These are phyloP conservation scores for Vireo griseus DNA, from an alignment of 2,797 vertebrate genomes.

Conservation along the genomic window DNA sequence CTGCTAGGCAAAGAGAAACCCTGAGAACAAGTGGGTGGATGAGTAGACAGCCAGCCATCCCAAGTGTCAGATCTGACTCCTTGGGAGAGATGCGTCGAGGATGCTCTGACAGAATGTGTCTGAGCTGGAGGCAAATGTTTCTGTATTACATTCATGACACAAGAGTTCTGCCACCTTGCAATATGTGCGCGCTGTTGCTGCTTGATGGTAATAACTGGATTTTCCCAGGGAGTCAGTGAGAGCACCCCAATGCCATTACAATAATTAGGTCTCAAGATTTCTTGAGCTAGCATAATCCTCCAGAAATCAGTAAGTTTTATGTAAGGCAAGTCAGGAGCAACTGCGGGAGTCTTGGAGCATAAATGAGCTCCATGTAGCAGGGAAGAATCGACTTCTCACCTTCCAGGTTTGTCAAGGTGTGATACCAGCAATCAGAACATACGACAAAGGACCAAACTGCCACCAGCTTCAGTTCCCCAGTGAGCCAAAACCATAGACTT, in stretches of 20 bases:
- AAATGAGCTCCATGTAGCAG: background rate
- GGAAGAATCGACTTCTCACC: background rate
- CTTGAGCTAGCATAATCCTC: background rate
- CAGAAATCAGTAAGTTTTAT: background rate
- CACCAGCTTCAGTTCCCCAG: background rate
- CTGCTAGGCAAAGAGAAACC: conserved; percentile 66
- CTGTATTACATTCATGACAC: conserved; percentile 54
- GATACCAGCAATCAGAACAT: background rate
- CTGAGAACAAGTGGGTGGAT: conserved; percentile 69
- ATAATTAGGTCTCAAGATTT: background rate
- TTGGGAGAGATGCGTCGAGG: conserved; percentile 33
- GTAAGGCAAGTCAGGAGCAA: background rate
- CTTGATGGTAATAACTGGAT: conserved; percentile 23
- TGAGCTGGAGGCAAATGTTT: conserved; percentile 68
- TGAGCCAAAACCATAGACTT: background rate
- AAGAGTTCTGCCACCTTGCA: conserved; percentile 50
- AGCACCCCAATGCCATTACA: background rate
- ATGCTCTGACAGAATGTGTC: conserved; percentile 67
- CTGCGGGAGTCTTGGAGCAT: background rate
- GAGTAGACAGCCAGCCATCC: conserved; percentile 67
- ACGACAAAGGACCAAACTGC: background rate
- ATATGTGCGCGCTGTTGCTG: background rate
- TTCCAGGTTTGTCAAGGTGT: background rate
- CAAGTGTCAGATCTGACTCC: conserved; percentile 67
- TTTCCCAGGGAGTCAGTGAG: background rate